These are phyloP conservation scores for Papilio elwesi DNA, from an alignment of 2,888 invertebrate genomes.

Conservation along the genomic window DNA sequence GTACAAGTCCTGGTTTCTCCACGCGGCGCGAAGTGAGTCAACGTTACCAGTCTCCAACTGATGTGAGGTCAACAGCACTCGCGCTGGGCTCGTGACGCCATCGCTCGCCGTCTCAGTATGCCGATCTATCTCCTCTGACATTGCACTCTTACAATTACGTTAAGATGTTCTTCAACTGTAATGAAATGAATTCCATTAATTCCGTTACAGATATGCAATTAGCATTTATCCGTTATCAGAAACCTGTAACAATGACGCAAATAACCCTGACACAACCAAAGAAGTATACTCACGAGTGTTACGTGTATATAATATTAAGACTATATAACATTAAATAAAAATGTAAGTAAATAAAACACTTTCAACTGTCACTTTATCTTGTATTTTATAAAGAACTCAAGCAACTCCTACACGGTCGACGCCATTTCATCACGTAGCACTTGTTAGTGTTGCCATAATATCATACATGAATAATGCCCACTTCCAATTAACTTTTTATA, in stretches of 20 bases:
- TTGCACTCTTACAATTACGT: constrained; percentile 78
- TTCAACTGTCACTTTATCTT: constrained; percentile 17
- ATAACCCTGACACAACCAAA: constrained; percentile 44
- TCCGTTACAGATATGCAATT: constrained; percentile 57
- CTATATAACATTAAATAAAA: constrained; percentile 48
- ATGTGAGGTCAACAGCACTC: constrained; percentile 86
- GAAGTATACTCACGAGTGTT: constrained; percentile 60
- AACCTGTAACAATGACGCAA: constrained; percentile 62
- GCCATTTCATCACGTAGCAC: constrained; percentile 76
- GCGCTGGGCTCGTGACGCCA: constrained; percentile 76
- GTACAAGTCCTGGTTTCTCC: constrained; percentile 91
- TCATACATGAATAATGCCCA: not conserved
- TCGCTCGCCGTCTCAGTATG: constrained; percentile 77
- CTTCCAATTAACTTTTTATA: not conserved
- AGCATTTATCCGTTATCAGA: constrained; percentile 68
- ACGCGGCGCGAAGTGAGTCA: constrained; percentile 87
- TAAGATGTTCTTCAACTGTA: constrained; percentile 77
- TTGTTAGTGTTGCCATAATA: constrained; percentile 49
- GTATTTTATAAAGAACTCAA: constrained; percentile 62
- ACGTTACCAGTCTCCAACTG: constrained; percentile 86
- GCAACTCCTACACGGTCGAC: constrained; percentile 60
- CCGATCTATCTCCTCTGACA: constrained; percentile 81
- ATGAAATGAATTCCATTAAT: constrained; percentile 71
- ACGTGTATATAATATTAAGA: constrained; percentile 45
- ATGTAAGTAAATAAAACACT: constrained; percentile 49